A percentile compares a stretch with the other conserved stretches of the same genome.
phyloP scores from a whole-genome alignment of 2,888 invertebrate genomes.

The Cataglyphis livida region DNA sequence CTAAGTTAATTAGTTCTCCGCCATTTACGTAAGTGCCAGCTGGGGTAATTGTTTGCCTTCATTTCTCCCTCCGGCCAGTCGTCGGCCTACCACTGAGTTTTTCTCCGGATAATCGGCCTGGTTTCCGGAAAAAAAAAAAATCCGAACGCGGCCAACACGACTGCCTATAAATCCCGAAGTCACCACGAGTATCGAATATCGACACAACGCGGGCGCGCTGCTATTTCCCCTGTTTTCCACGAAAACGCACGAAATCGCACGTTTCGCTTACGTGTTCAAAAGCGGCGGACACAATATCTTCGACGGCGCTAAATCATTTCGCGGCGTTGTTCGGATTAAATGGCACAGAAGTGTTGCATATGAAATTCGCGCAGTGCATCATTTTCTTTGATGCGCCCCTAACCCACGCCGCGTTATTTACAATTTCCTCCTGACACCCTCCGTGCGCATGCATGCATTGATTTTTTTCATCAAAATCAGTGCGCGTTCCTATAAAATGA shows the following conservation, averaged over 20 bases:
- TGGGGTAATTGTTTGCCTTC: slow-evolving; percentile 60
- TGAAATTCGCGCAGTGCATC: slow-evolving; percentile 70
- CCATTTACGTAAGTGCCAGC: slow-evolving; percentile 59
- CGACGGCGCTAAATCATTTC: slow-evolving; percentile 63
- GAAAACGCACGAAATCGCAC: slow-evolving; percentile 62
- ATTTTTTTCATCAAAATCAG: slow-evolving; percentile 33
- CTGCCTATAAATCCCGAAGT: slow-evolving; percentile 56
- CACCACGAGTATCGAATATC: slow-evolving; percentile 64
- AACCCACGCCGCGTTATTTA: slow-evolving; percentile 55
- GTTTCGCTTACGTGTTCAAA: slow-evolving; percentile 59
- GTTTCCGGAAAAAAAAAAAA: slow-evolving; percentile 40
- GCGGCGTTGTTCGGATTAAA: slow-evolving; percentile 66
- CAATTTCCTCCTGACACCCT: slow-evolving; percentile 48
- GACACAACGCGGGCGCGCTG: slow-evolving; percentile 65
- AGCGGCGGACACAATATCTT: slow-evolving; percentile 44
- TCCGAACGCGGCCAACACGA: slow-evolving; percentile 1
- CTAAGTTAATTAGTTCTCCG: slow-evolving; percentile 62
- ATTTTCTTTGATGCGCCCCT: slow-evolving; percentile 67
- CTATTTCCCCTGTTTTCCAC: slow-evolving; percentile 63
- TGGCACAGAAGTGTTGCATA: slow-evolving; percentile 68
- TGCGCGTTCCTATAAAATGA: slow-evolving; percentile 36
- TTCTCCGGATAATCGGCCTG: slow-evolving; percentile 53
- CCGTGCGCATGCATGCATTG: slow-evolving; percentile 21
- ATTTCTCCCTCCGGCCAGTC: slow-evolving; percentile 49
- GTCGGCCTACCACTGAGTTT: slow-evolving; percentile 52